phyloP scores from a whole-genome alignment of 2,888 invertebrate species.

The Gnatocerus cornutus region DNA sequence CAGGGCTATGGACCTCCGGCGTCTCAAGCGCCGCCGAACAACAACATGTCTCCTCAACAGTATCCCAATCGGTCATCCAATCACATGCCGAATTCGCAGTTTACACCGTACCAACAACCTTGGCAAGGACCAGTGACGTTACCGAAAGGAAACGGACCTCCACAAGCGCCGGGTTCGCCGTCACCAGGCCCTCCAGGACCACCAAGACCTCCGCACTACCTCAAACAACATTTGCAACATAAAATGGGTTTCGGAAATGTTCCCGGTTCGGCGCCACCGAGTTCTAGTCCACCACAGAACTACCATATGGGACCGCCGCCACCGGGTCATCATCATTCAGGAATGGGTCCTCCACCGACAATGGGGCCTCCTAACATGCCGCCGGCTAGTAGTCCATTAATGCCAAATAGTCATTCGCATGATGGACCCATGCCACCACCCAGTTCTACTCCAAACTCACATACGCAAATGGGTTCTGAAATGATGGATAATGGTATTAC shows the following conservation, averaged over 20 bases:
- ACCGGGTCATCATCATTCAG: constrained; percentile 70
- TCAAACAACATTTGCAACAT: constrained; percentile 82
- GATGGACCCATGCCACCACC: constrained; percentile 72
- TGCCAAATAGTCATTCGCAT: constrained; percentile 69
- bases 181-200: constrained; percentile 69
- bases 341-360: constrained; percentile 76
- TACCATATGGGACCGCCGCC: constrained; percentile 76
- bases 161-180: constrained; percentile 71
- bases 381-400: constrained; percentile 70
- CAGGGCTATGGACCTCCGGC: constrained; percentile 75
- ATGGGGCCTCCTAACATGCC: constrained; percentile 81
- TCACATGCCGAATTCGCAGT: constrained; percentile 73
- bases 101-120: constrained; percentile 68
- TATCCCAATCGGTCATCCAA: constrained; percentile 75
- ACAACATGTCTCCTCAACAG: constrained; percentile 71
- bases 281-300: constrained; percentile 76
- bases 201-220: constrained; percentile 77
- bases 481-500: constrained; percentile 75
- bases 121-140: constrained; percentile 63
- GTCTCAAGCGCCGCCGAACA: constrained; percentile 66
- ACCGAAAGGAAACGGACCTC: constrained; percentile 65
- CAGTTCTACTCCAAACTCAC: constrained; percentile 73
- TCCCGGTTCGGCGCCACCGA: constrained; percentile 75
- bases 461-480: constrained; percentile 69
- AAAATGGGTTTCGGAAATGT: constrained; percentile 77